Base-by-base conservation (phyloP, 1,140 invertebrate species). In the Ceratosolen solmsi region DNA sequence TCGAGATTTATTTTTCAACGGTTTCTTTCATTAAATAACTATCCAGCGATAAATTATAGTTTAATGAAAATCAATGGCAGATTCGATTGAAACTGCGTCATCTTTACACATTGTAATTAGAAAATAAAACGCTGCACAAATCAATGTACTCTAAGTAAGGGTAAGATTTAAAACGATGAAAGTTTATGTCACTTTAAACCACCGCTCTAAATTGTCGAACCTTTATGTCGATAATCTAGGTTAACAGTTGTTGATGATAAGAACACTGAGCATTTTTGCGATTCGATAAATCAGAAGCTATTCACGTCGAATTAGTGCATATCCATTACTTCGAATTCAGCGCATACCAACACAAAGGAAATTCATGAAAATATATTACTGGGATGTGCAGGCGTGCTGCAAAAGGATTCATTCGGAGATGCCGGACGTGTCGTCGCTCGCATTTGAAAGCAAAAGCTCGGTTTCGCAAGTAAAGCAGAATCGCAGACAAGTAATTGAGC, bases 401-500 rank as follows among this genome's bases (percentile, higher is more conserved):
- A 54, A 3, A 41, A 51, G 27, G 36, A 36, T 49, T 9, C 70
- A 65, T 38, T 65, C 36, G n/a, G 3, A 15, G n/a, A 60, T 20
- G 74, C 17, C 13, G 0, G 15, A 54, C 74, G 27, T 25, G 51
- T 15, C 27, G n/a, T 33, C 20, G 4, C 25, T 25, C 20, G 49
- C 38, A 68, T 75, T 68, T 49, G 27, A 74, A 65, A 73, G 79
- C 38, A 27, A 58, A 63, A 75, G 22, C 49, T 22, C 38, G 49
- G n/a, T 9, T 36, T 13, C 36, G 17, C 65, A 11, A 30, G 84
- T 80, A n/a, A 82, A 20, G 20, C 30, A 9, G 79, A 88, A 87
- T 54, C 51, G 70, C 65, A 51, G 13, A 2, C 65, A 33, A 76
- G 71, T 88, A 88, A 89, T 90, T 89, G 88, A 87, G 87, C 90